phyloP scores from a whole-genome alignment of 1,140 invertebrate genomes.

The Euura lappo region DNA sequence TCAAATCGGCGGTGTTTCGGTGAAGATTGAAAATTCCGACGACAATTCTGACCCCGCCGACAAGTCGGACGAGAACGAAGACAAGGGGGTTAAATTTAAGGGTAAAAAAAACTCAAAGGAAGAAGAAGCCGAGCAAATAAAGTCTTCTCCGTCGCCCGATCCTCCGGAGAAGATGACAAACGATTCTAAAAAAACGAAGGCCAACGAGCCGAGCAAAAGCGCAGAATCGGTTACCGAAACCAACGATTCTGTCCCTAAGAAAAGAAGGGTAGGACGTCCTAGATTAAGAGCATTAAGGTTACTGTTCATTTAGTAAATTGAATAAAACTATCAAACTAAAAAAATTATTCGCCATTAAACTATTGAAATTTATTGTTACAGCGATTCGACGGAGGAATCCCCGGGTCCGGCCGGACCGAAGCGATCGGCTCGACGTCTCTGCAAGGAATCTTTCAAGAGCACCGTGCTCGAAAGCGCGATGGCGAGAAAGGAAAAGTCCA shows the following conservation, averaged over 20 bases:
- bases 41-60: conserved; percentile 44
- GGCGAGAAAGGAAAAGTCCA: conserved; percentile 60
- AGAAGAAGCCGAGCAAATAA: background rate
- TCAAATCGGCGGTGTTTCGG: conserved; percentile 54
- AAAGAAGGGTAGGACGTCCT: conserved; percentile 42
- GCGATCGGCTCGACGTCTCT: conserved; percentile 56
- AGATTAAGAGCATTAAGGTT: conserved; percentile 49
- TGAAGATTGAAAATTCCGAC: conserved; percentile 54
- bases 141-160: background rate
- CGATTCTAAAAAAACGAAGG: conserved; percentile 9
- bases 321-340: too few species aligned
- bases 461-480: conserved; percentile 60
- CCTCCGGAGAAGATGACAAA: conserved; percentile 1
- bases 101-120: conserved; percentile 12
- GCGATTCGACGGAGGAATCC: conserved; percentile 46
- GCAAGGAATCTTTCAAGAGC: conserved; percentile 55
- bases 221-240: conserved; percentile 22
- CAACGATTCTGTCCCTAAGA: conserved; percentile 39
- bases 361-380: conserved; percentile 22
- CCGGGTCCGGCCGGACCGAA: conserved; percentile 52
- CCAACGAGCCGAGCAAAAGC: background rate
- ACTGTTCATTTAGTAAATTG: conserved; percentile 15
- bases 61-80: conserved; percentile 45
- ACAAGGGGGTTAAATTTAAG: conserved; percentile 22
- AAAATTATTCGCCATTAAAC: too few species aligned